Percentiles rank a stretch among this genome's conserved stretches.
Conservation (phyloP, 2,797 vertebrate genomes). For the Neostethus bicornis region DNA sequence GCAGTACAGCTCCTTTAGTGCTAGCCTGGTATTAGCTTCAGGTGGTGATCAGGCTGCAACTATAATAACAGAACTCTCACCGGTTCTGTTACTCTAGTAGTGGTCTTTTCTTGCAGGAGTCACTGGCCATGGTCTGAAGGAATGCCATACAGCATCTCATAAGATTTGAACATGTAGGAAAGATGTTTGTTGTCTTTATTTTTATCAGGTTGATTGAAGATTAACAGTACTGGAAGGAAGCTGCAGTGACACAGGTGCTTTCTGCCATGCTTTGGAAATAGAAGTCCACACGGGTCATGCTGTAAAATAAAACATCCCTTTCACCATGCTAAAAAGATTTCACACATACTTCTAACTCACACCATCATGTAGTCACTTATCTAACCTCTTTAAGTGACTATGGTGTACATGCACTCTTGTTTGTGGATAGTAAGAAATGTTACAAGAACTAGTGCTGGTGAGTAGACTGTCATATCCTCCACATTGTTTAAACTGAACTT, state of each 20-base stretch:
- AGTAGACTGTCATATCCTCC: slow-evolving; percentile 32
- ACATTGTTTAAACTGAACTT: slow-evolving; percentile 54
- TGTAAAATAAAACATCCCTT: slow-evolving; percentile 32
- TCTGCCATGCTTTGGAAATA: slow-evolving; percentile 27
- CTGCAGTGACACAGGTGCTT: slow-evolving; percentile 41
- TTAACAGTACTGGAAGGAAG: slow-evolving; percentile 37
- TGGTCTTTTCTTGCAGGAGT: slow-evolving; percentile 9
- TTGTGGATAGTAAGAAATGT: slow-evolving; percentile 51
- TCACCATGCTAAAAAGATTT: slow-evolving; percentile 32
- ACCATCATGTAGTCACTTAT: not conserved
- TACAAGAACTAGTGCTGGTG: slow-evolving; percentile 33
- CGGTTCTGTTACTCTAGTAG: no score
- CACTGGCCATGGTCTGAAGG: slow-evolving; percentile 19
- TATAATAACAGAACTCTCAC: no score
- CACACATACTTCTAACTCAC: slow-evolving; percentile 19
- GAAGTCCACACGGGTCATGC: slow-evolving; percentile 20
- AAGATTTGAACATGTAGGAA: slow-evolving; percentile 12
- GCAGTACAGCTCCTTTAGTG: slow-evolving; percentile 31
- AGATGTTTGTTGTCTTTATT: slow-evolving; percentile 7
- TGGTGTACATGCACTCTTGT: slow-evolving; percentile 32
- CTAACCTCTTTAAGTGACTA: slow-evolving; percentile 8
- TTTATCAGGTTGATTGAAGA: slow-evolving; percentile 22
- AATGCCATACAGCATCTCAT: slow-evolving; percentile 16
- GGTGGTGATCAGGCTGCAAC: no score
- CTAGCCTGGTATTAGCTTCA: no score